Percentiles rank a stretch among this genome's conserved stretches.
phyloP scores from a whole-genome alignment of 2,888 invertebrate genomes.

The Pyrgus malvae region DNA sequence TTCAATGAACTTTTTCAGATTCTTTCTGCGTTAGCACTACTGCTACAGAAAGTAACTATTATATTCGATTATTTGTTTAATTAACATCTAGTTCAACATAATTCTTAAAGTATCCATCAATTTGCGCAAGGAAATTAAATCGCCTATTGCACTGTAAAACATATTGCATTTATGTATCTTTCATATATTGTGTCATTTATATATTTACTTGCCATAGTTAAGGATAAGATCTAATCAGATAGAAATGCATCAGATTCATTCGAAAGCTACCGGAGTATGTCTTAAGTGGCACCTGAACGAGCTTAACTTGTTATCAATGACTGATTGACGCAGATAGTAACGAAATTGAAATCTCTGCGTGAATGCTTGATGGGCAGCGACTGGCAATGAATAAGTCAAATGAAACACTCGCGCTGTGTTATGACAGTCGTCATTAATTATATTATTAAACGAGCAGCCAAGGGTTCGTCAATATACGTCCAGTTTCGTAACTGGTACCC shows the following conservation, averaged over 20 bases:
- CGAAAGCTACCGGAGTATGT: conserved; percentile 9
- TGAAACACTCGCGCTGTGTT: conserved; percentile 20
- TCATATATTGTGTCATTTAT: no score
- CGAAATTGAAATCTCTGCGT: conserved; percentile 25
- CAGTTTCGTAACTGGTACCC: conserved; percentile 15
- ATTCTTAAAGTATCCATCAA: no score
- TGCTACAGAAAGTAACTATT: no score
- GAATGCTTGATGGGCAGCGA: conserved; percentile 17
- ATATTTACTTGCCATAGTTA: no score
- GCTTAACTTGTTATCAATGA: conserved; percentile 23
- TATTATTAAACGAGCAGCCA: conserved; percentile 4
- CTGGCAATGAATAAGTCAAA: conserved; percentile 13
- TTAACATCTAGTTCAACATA: no score
- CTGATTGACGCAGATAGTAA: conserved; percentile 24
- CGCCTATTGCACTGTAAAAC: no score
- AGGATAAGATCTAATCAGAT: conserved; percentile 1
- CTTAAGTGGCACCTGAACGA: conserved; percentile 15
- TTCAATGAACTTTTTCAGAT: no score
- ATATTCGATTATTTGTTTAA: no score
- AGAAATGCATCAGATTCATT: conserved; percentile 6
- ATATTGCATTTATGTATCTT: no score
- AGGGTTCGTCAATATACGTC: conserved; percentile 11
- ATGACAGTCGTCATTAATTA: conserved; percentile 23
- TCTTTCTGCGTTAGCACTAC: no score
- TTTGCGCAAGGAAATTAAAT: no score